Percentiles rank a stretch among this genome's conserved stretches.
These are phyloP conservation scores for Lamprologus speciosus DNA, from an alignment of 2,113 vertebrate species.

Conservation along the genomic window DNA sequence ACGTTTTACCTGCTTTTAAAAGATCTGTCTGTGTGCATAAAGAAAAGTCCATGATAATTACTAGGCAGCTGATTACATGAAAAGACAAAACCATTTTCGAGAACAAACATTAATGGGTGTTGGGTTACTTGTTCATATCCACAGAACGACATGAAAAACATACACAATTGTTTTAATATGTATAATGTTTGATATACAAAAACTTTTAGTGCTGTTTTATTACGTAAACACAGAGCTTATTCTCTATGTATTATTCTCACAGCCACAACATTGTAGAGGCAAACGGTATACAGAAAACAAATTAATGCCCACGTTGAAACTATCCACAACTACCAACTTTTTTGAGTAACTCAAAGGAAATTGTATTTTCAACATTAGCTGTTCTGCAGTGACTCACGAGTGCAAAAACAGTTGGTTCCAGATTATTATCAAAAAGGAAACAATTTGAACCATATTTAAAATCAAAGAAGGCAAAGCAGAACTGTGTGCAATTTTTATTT, in stretches of 20 bases:
- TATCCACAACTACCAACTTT: not conserved
- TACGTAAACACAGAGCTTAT: not conserved
- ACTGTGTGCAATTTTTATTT: slow-evolving; percentile 27
- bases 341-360: not conserved
- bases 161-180: not conserved
- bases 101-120: not conserved
- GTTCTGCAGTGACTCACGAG: not conserved
- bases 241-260: not conserved
- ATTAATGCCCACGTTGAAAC: not conserved
- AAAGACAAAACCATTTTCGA: not conserved
- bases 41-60: not conserved
- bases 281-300: not conserved
- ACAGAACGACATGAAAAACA: not conserved
- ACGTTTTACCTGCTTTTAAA: not conserved
- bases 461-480: slow-evolving; percentile 8
- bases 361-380: not conserved
- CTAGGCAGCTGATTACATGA: not conserved
- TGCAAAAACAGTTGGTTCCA: not conserved
- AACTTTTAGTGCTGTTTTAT: not conserved
- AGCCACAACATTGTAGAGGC: not conserved
- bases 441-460: slow-evolving; percentile 11
- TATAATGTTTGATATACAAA: not conserved
- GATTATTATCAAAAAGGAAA: slow-evolving; percentile 2
- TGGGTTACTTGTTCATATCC: not conserved
- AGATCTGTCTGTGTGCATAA: not conserved